A percentile compares a stretch with the other conserved stretches of the same genome.
These are phyloP conservation scores for Reinhardtius hippoglossoides DNA, from an alignment of 2,113 vertebrate species.

Conservation along the genomic window DNA sequence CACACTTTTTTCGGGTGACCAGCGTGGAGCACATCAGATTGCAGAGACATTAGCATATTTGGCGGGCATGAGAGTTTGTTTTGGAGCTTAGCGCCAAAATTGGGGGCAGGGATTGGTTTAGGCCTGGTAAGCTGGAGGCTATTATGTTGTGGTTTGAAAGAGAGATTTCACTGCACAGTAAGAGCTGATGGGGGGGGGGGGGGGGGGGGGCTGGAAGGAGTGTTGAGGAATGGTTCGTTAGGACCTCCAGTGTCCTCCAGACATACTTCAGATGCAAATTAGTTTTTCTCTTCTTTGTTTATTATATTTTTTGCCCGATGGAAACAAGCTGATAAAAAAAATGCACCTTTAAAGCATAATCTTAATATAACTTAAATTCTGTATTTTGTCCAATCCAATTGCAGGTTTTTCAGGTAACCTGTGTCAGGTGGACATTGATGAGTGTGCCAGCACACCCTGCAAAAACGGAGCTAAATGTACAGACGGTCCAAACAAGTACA, in stretches of 20 bases:
- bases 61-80: constrained; percentile 70
- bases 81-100: constrained; percentile 79
- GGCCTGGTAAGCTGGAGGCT: constrained; percentile 67
- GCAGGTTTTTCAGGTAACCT: constrained; percentile 92
- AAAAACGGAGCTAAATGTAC: constrained; percentile 93
- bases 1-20: constrained; percentile 12
- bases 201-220: constrained; percentile 12
- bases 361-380: not conserved
- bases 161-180: constrained; percentile 77
- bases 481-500: constrained; percentile 94
- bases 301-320: constrained; percentile 38
- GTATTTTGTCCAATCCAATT: constrained; percentile 5
- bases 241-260: constrained; percentile 66
- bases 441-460: constrained; percentile 96
- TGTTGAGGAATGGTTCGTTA: constrained; percentile 38
- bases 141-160: constrained; percentile 77
- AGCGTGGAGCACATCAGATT: constrained; percentile 29
- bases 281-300: constrained; percentile 44
- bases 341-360: not conserved
- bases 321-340: not conserved
- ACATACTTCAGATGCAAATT: constrained; percentile 78
- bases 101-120: constrained; percentile 65
- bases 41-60: constrained; percentile 72
- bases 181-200: constrained; percentile 25
- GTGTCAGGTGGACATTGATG: constrained; percentile 94